A percentile compares a stretch with the other conserved stretches of the same genome.
Conservation (phyloP, 2,797 vertebrate genomes). For the Antrozous pallidus region DNA sequence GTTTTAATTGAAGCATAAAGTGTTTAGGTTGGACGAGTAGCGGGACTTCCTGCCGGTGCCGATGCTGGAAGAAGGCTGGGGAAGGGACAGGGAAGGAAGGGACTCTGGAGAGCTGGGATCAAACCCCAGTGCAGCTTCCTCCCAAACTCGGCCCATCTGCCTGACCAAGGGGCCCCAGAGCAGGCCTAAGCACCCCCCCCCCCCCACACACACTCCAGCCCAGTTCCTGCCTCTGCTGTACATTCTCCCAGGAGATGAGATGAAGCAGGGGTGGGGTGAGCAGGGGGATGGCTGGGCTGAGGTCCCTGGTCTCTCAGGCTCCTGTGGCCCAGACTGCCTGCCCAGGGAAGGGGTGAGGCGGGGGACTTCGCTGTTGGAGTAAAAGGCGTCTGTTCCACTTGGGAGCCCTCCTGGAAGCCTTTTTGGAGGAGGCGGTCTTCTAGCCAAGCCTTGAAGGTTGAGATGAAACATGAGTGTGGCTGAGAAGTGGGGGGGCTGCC, state of each 20-base stretch:
- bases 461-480: background rate
- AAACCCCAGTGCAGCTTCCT: background rate
- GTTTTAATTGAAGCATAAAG: background rate
- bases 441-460: background rate
- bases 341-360: background rate
- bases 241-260: background rate
- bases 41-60: background rate
- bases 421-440: constrained; percentile 3
- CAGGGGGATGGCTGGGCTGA: background rate
- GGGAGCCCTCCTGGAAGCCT: background rate
- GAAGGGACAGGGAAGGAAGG: background rate
- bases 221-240: accelerated
- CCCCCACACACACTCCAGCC: accelerated
- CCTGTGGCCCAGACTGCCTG: background rate
- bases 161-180: background rate
- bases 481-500: background rate
- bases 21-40: background rate
- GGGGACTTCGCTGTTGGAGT: background rate
- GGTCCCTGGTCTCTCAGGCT: background rate
- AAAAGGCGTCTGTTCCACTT: background rate
- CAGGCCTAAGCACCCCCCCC: background rate
- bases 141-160: background rate
- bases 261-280: background rate
- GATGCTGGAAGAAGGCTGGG: background rate
- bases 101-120: background rate